Conservation (phyloP, 2,888 invertebrate genomes). For the Caenorhabditis doughertyi region DNA sequence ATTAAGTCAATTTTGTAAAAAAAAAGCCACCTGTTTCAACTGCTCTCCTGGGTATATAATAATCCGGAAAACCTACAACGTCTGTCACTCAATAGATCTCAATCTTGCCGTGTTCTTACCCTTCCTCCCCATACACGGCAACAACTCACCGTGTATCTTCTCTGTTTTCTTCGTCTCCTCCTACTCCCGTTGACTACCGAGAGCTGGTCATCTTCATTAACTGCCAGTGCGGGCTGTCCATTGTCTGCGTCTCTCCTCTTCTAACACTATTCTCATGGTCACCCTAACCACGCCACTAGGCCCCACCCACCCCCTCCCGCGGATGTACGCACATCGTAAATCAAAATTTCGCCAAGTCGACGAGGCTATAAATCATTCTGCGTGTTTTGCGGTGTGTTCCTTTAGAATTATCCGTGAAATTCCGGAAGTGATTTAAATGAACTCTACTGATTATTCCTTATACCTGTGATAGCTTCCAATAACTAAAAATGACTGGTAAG, state of each 20-base stretch:
- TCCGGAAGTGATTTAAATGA: conserved; percentile 49
- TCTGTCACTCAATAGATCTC: conserved; percentile 42
- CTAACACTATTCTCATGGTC: conserved; percentile 20
- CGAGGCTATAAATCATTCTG: conserved; percentile 70
- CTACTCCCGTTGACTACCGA: conserved; percentile 34
- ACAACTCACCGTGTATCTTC: conserved; percentile 38
- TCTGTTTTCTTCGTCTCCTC: background rate
- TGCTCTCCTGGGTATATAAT: conserved; percentile 16
- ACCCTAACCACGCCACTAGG: conserved; percentile 40
- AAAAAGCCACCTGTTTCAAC: conserved; percentile 43
- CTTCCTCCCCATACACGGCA: conserved; percentile 30
- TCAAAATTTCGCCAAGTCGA: conserved; percentile 74
- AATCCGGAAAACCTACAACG: conserved; percentile 48
- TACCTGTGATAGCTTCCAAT: conserved; percentile 15
- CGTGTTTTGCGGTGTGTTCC: conserved; percentile 56
- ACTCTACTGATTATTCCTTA: conserved; percentile 22
- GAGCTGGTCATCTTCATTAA: conserved; percentile 62
- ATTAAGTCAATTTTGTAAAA: conserved; percentile 11
- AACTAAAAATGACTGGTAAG: conserved; percentile 48
- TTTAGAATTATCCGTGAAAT: conserved; percentile 22
- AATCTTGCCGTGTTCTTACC: conserved; percentile 41
- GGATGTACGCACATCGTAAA: conserved; percentile 72
- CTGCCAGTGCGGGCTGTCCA: conserved; percentile 44
- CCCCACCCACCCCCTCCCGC: conserved; percentile 51
- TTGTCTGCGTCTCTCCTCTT: conserved; percentile 30